Conservation (phyloP, 2,113 vertebrate species). For the Rhineura floridana region DNA sequence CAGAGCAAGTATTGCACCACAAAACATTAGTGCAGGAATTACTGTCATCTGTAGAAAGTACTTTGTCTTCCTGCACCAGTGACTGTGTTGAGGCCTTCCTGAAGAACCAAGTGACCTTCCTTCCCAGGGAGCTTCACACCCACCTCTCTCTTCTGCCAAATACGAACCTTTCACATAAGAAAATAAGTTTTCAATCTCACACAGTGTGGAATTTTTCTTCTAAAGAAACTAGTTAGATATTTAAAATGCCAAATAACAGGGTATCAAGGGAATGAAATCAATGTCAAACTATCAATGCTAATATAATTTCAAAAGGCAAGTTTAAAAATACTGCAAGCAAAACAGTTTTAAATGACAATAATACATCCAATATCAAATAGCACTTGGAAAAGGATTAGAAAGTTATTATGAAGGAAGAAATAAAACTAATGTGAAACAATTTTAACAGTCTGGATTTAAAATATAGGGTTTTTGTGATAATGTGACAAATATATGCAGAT, state of each 20-base stretch:
- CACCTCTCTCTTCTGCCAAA: slow-evolving; percentile 10
- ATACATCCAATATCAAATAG: slow-evolving; percentile 54
- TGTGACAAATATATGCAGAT: slow-evolving; percentile 28
- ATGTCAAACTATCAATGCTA: slow-evolving; percentile 58
- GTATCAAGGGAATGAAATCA: slow-evolving; percentile 49
- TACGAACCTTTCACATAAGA: slow-evolving; percentile 30
- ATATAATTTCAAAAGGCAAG: slow-evolving; percentile 43
- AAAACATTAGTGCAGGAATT: neutral
- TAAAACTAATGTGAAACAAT: slow-evolving; percentile 43
- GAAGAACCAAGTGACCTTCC: neutral
- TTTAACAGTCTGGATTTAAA: slow-evolving; percentile 22
- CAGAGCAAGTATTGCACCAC: neutral
- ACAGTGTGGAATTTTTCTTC: slow-evolving; percentile 35
- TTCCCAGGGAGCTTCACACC: slow-evolving; percentile 22
- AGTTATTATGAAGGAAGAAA: slow-evolving; percentile 38
- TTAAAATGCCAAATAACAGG: slow-evolving; percentile 51
- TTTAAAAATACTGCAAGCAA: slow-evolving; percentile 55
- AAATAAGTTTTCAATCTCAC: slow-evolving; percentile 14
- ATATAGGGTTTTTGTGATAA: slow-evolving; percentile 26
- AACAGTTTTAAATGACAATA: slow-evolving; percentile 30
- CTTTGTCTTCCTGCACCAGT: neutral
- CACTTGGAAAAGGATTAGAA: slow-evolving; percentile 53
- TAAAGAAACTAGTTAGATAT: neutral
- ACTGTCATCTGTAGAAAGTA: neutral
- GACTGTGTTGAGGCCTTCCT: neutral